Base-by-base conservation (phyloP, 2,797 vertebrate genomes). In the Myripristis jacobus region DNA sequence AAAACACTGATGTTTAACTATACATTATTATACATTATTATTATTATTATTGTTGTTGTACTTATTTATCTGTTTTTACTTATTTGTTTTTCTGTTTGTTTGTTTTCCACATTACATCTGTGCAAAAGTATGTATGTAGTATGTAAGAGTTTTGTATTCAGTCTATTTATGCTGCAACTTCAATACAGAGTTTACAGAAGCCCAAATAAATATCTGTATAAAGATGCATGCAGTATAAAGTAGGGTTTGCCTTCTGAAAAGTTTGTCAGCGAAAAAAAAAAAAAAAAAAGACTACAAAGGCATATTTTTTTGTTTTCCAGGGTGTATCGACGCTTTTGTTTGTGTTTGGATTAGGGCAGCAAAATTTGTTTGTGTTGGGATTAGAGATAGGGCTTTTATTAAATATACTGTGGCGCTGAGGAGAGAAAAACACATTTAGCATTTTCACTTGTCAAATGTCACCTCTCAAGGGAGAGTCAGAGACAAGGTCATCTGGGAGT, bases 401-500 rank as follows among this genome's bases (percentile, higher is more conserved):
- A 56, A 70, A 76, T 54, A 70, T 60, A 48, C 12, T 56, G 52
- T 68, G 31, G 18, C 43, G 27, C 19, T 7, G 21, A 59, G 62
- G 41, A 78, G 62, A 34, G 18, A 55, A 73, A 65, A 66, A n/a
- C n/a, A 29, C 46, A 65, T 72, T 76, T 48, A 16, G 19, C 48
- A 41, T 62, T 76, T 82, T 77, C 22, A 67, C 79, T 81, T 82
- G 81, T 83, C 69, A 88, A 86, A 85, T 73, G 77, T 75, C 64
- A 69, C 63, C 77, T 57, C 34, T 76, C 66, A 72, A 77, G 27
- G 67, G 84, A 72, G 51, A 83, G 66, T 63, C 52, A 46, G 52
- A 82, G 64, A 82, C 79, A 83, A 84, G 83, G 87, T 87, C 77
- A 82, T 81, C 69, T 77, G 65, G 70, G 69, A 76, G 56, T 58